Conservation (phyloP, 2,113 vertebrate species). For the Rana temporaria region DNA sequence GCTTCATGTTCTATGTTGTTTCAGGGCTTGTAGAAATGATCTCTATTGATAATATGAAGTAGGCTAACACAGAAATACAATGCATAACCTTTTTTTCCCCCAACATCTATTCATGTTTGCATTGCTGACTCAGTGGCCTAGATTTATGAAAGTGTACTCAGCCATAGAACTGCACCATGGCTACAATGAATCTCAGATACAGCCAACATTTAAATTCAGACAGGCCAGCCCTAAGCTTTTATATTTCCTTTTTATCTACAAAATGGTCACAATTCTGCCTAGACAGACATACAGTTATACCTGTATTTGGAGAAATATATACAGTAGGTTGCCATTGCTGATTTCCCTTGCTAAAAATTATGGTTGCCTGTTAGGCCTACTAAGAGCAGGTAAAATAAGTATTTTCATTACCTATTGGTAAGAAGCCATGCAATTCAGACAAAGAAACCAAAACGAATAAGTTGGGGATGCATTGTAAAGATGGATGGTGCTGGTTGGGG, state of each 20-base stretch:
- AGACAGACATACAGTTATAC: too few relatives aligned
- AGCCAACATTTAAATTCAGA: background rate
- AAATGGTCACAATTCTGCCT: background rate
- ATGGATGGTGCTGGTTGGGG: too few relatives aligned
- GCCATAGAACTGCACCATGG: background rate
- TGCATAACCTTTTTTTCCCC: background rate
- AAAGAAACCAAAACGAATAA: too few relatives aligned
- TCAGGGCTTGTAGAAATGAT: background rate
- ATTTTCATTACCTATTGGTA: too few relatives aligned
- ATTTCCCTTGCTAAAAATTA: too few relatives aligned
- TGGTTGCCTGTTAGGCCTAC: too few relatives aligned
- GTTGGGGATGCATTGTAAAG: too few relatives aligned
- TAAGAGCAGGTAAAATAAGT: too few relatives aligned
- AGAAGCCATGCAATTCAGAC: too few relatives aligned
- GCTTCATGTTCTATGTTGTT: background rate
- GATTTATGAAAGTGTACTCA: conserved; percentile 14
- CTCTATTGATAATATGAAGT: conserved; percentile 20
- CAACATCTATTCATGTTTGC: background rate
- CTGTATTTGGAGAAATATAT: too few relatives aligned
- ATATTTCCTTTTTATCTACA: background rate
- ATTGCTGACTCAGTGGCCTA: conserved; percentile 4
- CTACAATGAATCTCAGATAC: background rate
- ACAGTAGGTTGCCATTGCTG: too few relatives aligned
- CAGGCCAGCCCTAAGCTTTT: background rate
- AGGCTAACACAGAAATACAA: conserved; percentile 10